Evolutionary conservation across 2,113 vertebrate genomes (phyloP).

Genomic region (Pedetes capensis): DNA sequence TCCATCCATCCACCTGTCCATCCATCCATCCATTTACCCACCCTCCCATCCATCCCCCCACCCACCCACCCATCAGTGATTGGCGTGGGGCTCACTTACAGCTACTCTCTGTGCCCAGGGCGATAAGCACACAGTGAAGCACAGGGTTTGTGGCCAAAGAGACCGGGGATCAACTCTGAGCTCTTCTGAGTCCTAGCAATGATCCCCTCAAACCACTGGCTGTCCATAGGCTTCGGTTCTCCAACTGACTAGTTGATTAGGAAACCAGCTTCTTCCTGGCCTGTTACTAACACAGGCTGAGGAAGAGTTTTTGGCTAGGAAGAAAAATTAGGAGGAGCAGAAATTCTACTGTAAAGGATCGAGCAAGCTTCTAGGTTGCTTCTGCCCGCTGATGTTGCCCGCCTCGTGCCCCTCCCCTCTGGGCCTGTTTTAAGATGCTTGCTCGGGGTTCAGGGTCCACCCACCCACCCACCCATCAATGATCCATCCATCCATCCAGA

Average conservation of each 20-base stretch:
- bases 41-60: background rate
- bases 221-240: background rate
- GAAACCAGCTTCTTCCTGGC: background rate
- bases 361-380: background rate
- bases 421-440: background rate
- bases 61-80: background rate
- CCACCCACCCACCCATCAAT: too few species aligned
- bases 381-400: rapidly evolving
- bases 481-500: too few species aligned
- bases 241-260: background rate
- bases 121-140: background rate
- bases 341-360: background rate
- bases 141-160: background rate
- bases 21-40: too few species aligned
- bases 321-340: background rate
- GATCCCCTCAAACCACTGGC: background rate
- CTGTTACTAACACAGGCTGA: background rate
- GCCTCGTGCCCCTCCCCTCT: rapidly evolving
- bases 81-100: background rate
- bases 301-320: background rate
- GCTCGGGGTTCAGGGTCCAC: rapidly evolving
- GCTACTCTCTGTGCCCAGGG: background rate
- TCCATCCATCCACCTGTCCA: background rate
- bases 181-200: background rate
- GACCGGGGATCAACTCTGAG: background rate